Percentiles rank a stretch among this genome's conserved stretches.
Evolutionary conservation across 2,113 vertebrate species (phyloP).

Genomic region (Scolopax mira): DNA sequence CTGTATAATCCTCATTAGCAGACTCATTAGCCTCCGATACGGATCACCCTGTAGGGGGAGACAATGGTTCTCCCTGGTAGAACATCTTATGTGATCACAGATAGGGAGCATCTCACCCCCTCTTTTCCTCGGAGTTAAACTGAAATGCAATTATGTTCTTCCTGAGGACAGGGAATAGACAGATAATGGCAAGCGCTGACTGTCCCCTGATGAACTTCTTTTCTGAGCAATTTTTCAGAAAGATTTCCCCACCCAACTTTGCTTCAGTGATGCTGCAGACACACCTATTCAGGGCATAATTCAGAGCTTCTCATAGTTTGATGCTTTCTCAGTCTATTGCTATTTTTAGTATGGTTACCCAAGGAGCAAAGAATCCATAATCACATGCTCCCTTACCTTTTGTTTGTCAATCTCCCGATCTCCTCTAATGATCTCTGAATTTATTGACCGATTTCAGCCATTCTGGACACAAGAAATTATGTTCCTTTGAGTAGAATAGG

Average conservation of each 20-base stretch:
- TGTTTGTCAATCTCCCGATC: neutral
- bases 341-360: constrained; percentile 6
- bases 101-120: neutral
- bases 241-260: constrained; percentile 9
- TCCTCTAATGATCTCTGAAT: neutral
- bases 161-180: neutral
- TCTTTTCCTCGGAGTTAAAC: neutral
- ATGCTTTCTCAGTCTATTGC: neutral
- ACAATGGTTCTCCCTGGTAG: constrained; percentile 30
- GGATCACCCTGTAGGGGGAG: constrained; percentile 54
- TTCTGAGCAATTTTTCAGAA: neutral
- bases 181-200: constrained; percentile 11
- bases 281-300: neutral
- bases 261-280: neutral
- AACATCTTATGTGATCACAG: constrained; percentile 7
- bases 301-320: neutral
- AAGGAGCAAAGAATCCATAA: neutral
- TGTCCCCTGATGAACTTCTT: neutral
- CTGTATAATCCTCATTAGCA: constrained; percentile 3
- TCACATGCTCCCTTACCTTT: neutral
- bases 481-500: neutral
- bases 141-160: constrained; percentile 47
- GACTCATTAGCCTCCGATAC: constrained; percentile 33
- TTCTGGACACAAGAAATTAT: neutral
- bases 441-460: neutral